Conservation (phyloP, 2,888 invertebrate species). For the Euzetes globulus region DNA sequence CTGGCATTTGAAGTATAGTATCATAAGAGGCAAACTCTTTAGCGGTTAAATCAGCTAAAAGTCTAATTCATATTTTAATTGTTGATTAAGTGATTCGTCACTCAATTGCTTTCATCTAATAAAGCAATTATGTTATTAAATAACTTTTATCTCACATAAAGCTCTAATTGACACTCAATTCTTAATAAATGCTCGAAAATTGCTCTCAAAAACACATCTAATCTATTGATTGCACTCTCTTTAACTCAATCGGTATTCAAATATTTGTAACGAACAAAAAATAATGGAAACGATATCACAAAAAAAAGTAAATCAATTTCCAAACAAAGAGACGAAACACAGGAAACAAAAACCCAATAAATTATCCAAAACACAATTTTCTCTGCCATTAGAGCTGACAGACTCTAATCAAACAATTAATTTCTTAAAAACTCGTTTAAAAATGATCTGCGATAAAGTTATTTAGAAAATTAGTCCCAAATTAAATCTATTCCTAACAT, state of each 20-base stretch:
- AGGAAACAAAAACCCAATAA: neutral
- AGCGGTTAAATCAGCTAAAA: neutral
- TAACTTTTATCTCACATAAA: neutral
- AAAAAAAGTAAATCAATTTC: neutral
- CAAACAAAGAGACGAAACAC: neutral
- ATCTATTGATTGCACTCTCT: neutral
- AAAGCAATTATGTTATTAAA: neutral
- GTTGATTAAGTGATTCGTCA: conserved; percentile 9
- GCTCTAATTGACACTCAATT: neutral
- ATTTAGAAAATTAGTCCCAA: conserved; percentile 1
- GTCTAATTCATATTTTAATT: neutral
- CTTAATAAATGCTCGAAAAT: neutral
- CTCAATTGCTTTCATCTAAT: neutral
- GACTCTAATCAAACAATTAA: neutral
- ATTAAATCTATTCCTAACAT: neutral
- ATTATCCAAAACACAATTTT: neutral
- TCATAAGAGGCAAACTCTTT: neutral
- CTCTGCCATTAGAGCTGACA: neutral
- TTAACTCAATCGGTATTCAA: neutral
- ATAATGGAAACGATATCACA: neutral
- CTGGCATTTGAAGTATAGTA: neutral
- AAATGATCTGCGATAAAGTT: neutral
- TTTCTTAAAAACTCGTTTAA: neutral
- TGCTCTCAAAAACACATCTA: neutral
- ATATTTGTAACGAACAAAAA: neutral